Conservation (phyloP, 2,113 vertebrate species). For the Ptychochromis oligacanthus region DNA sequence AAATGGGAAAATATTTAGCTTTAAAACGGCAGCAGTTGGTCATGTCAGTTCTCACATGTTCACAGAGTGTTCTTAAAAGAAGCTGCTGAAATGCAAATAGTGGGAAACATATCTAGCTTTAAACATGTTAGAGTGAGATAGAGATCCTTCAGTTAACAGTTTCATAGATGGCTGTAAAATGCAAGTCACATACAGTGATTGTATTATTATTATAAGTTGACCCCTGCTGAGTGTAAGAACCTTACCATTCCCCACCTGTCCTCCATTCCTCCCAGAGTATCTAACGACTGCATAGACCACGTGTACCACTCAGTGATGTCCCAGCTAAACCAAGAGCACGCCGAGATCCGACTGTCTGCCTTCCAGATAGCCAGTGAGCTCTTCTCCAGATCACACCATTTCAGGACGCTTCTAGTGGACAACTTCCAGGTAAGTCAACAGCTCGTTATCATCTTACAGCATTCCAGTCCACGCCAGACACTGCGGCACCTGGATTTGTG, state of each 20-base stretch:
- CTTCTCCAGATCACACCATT: conserved; percentile 89
- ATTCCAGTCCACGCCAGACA: background rate
- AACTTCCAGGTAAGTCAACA: conserved; percentile 82
- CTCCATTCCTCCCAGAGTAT: conserved; percentile 48
- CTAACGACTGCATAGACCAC: conserved; percentile 85
- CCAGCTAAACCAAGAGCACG: conserved; percentile 86
- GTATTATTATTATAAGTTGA: too few relatives aligned
- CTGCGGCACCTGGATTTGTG: background rate
- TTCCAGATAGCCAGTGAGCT: conserved; percentile 86
- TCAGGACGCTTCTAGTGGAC: conserved; percentile 84
- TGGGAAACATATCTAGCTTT: too few relatives aligned
- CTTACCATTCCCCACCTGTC: fast-evolving
- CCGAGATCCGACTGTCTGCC: conserved; percentile 89
- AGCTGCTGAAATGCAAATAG: too few relatives aligned
- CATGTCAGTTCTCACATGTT: too few relatives aligned
- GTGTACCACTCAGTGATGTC: conserved; percentile 86
- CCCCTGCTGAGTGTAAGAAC: too few relatives aligned
- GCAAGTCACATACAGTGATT: too few relatives aligned
- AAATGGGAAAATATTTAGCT: too few relatives aligned
- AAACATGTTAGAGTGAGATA: too few relatives aligned
- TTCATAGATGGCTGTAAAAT: too few relatives aligned
- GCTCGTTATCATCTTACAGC: fast-evolving
- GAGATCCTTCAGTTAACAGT: too few relatives aligned
- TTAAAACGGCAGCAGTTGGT: too few relatives aligned
- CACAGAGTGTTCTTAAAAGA: too few relatives aligned